These are phyloP conservation scores for Drosophila virilis DNA, from an alignment of 1,140 invertebrate species.

Conservation along the genomic window DNA sequence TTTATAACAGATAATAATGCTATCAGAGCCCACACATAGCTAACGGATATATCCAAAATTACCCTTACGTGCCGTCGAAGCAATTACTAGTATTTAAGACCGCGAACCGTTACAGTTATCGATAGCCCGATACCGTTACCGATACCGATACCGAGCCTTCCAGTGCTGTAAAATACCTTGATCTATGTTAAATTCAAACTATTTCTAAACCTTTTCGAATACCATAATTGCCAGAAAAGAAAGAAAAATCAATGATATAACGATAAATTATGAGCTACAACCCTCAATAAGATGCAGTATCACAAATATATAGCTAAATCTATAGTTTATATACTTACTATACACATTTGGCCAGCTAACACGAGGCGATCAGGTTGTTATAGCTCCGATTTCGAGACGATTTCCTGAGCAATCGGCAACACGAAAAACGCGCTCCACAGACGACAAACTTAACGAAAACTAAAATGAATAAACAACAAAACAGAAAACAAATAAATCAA, in stretches of 20 bases:
- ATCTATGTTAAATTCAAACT: constrained; percentile 37
- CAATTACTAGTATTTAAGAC: constrained; percentile 74
- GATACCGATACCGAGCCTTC: constrained; percentile 31
- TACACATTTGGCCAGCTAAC: constrained; percentile 21
- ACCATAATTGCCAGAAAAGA: constrained; percentile 26
- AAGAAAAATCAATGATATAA: constrained; percentile 16
- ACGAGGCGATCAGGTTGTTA: constrained; percentile 9
- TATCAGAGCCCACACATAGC: constrained; percentile 28
- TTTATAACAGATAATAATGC: constrained; percentile 44
- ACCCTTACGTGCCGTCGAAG: constrained; percentile 74
- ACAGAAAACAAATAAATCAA: constrained; percentile 27
- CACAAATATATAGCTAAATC: constrained; percentile 66
- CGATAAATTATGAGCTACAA: neutral
- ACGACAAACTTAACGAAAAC: constrained; percentile 36
- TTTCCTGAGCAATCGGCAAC: no score
- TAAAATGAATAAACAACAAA: constrained; percentile 23
- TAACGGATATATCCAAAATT: constrained; percentile 31
- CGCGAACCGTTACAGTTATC: constrained; percentile 47
- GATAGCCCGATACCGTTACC: constrained; percentile 40
- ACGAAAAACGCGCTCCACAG: neutral
- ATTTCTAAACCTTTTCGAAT: constrained; percentile 59
- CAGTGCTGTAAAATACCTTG: constrained; percentile 39
- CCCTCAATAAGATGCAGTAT: constrained; percentile 61
- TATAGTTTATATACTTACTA: constrained; percentile 47
- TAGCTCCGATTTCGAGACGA: neutral